A percentile compares a stretch with the other conserved stretches of the same genome.
phyloP scores from a whole-genome alignment of 2,113 vertebrate species.

The Mustela nigripes region DNA sequence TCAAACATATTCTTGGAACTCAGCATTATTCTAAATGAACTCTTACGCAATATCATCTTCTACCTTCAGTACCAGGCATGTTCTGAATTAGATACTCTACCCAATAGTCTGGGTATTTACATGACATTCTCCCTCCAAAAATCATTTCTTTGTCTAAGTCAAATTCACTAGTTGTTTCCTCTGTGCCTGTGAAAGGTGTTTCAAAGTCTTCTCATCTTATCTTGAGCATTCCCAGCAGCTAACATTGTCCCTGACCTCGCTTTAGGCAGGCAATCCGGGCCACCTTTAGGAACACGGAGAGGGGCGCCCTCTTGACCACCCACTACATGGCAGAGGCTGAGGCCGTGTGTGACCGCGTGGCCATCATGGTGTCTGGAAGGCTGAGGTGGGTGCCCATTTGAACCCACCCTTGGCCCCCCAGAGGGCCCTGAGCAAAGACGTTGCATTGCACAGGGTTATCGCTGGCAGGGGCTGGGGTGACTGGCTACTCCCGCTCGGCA shows the following conservation, averaged over 20 bases:
- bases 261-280: conserved; percentile 93
- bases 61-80: background rate
- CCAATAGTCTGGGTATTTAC: background rate
- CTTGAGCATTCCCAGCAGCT: background rate
- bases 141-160: background rate
- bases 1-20: background rate
- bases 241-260: background rate
- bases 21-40: background rate
- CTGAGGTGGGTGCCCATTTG: conserved; percentile 88
- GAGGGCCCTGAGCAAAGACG: background rate
- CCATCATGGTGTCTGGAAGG: conserved; percentile 95
- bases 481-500: accelerated
- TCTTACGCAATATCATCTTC: background rate
- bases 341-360: conserved; percentile 95
- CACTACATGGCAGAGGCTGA: conserved; percentile 98
- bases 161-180: background rate
- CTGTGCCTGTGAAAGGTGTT: background rate
- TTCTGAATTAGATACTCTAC: background rate
- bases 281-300: conserved; percentile 91
- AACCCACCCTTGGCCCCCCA: accelerated
- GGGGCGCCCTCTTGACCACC: conserved; percentile 94
- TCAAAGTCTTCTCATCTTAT: no score
- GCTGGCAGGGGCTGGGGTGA: accelerated
- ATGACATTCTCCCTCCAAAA: background rate
- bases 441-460: accelerated